Base-by-base conservation (phyloP, 35 echinoderm and acorn worm genomes). In the Ophioderma brevispina region DNA sequence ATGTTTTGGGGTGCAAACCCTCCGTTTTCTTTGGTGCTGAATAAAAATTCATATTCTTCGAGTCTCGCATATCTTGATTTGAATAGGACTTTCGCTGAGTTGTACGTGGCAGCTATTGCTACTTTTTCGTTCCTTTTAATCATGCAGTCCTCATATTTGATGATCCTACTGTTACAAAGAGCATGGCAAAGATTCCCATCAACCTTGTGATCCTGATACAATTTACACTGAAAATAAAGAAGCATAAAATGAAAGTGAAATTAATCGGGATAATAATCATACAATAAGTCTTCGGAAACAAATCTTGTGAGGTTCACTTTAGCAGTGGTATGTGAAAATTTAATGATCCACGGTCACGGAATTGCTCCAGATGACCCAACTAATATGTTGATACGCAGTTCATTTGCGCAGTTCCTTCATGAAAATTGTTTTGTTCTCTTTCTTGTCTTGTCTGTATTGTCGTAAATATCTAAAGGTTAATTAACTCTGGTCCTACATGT, bases 81-180 rank as follows among this genome's bases (percentile, higher is more conserved):
- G 15, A 94, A 50, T 21, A 94, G 42, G 80, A 90, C 82, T 31
- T 82, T 64, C 17, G 55, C 23, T 0, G 49, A 37, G 32, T 78
- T 80, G 81, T 63, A 85, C 19, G 40, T 39, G 8, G 38, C 82
- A 38, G 42, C 32, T 32, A 94, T 49, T 33, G 90, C 92, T 0
- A 80, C 84, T 50, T 94, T 94, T 0, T 87, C 92, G n/a, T 59
- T 86, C 18, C 43, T n/a, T 17, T 55, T 78, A 56, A 89, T 78
- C 49, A 90, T 76, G 43, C 92, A 94, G 33, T 80, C 84, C 35
- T 85, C 81, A 52, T 94, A 94, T 42, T 85, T 39, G 38, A 94
- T 50, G 25, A 30, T 21, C 40, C 36, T 33, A 23, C 52, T 79
- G 31, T 34, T 76, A 55, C 92, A 94, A 0, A 94, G 40, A 17